Percentiles rank a stretch among this genome's conserved stretches.
Evolutionary conservation across 2,113 vertebrate genomes (phyloP).

Genomic region (Callionymus lyra): DNA sequence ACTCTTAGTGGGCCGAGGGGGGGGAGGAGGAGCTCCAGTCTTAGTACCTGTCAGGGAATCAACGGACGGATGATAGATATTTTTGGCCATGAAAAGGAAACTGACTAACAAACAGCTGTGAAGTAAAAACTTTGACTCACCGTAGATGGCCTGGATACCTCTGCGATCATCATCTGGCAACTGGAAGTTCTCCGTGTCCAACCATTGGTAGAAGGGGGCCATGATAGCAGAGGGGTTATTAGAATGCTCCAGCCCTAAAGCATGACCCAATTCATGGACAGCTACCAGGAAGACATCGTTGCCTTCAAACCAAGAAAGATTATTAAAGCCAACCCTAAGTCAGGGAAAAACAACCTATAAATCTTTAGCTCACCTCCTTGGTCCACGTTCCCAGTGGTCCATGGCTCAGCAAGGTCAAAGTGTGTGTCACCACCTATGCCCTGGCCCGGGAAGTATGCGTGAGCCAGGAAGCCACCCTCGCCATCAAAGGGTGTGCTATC

Average conservation of each 20-base stretch:
- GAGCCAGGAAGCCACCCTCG: conserved; percentile 83
- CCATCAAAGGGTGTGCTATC: conserved; percentile 91
- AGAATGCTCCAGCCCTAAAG: conserved; percentile 84
- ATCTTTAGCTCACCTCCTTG: conserved; percentile 69
- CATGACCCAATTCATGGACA: conserved; percentile 84
- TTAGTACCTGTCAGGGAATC: conserved; percentile 44
- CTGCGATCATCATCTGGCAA: conserved; percentile 79
- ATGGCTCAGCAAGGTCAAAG: conserved; percentile 83
- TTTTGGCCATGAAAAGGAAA: background rate
- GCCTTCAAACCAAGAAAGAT: conserved; percentile 47
- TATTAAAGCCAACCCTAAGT: no score
- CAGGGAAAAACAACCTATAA: no score
- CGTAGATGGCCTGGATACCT: conserved; percentile 84
- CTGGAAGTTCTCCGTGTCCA: conserved; percentile 82
- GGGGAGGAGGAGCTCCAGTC: conserved; percentile 53
- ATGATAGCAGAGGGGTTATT: conserved; percentile 82
- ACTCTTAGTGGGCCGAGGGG: conserved; percentile 45
- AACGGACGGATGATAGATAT: background rate
- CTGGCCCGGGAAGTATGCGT: conserved; percentile 83
- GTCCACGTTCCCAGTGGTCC: conserved; percentile 76
- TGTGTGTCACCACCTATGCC: conserved; percentile 88
- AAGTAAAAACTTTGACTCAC: conserved; percentile 31
- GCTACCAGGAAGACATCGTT: conserved; percentile 87
- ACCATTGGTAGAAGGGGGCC: conserved; percentile 91
- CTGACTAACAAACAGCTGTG: no score